Conservation (phyloP, 2,797 vertebrate species). For the Kryptolebias ocellatus region DNA sequence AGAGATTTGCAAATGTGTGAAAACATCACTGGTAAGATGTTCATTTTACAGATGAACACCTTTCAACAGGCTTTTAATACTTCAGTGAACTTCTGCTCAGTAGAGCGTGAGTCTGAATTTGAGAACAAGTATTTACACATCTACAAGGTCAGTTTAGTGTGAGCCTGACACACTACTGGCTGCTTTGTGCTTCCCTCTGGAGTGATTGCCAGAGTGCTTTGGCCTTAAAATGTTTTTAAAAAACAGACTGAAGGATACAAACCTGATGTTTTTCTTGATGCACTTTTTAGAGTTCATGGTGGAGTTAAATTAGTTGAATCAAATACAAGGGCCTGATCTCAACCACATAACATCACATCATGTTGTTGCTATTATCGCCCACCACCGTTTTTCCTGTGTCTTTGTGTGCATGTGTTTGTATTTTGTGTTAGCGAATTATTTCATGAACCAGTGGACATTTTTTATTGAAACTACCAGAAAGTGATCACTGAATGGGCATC, state of each 20-base stretch:
- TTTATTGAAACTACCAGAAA: too few species aligned
- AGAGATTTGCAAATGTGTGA: not conserved
- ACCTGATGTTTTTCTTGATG: conserved; percentile 29
- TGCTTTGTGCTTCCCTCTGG: conserved; percentile 29
- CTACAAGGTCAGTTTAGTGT: conserved; percentile 6
- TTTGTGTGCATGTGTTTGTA: not conserved
- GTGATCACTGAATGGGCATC: too few species aligned
- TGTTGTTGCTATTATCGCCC: conserved; percentile 27
- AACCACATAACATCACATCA: conserved; percentile 27
- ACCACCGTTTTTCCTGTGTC: conserved; percentile 29
- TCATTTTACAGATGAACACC: conserved; percentile 15
- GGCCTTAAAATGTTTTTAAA: not conserved
- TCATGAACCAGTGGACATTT: too few species aligned
- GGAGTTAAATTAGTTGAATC: conserved; percentile 29
- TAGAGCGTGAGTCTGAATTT: not conserved
- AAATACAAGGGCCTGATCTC: conserved; percentile 29
- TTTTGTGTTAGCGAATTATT: too few species aligned
- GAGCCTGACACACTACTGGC: conserved; percentile 9
- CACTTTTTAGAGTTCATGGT: conserved; percentile 25
- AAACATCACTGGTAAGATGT: not conserved
- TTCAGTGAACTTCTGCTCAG: not conserved
- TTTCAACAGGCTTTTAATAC: not conserved
- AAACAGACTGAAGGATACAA: conserved; percentile 22
- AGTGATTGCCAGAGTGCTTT: conserved; percentile 33
- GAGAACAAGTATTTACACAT: conserved; percentile 7